Evolutionary conservation across 2,888 invertebrate genomes (phyloP), one percentile per base, ranked within the genome.

Genomic region (Leptopilina myrica): DNA sequence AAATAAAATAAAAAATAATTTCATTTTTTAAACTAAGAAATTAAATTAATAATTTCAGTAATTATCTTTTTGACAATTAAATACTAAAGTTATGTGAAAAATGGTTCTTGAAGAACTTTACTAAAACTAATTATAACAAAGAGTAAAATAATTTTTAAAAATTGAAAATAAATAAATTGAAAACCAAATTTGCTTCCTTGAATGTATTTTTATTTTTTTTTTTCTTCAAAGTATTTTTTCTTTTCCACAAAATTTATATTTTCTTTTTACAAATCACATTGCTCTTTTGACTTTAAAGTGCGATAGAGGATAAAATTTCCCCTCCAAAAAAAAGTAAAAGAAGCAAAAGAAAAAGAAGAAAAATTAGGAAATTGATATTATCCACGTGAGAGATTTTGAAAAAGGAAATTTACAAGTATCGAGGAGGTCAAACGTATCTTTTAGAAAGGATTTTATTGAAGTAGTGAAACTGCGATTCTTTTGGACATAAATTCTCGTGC

Each of bases 401-500:
- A 66, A 6, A 66, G 43, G 43, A 67, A 67, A 67, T 49, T 46
- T 67, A 67, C 49, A 46, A 9, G 49, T 67, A 20, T 49, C 20
- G 15, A 11, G 49, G 20, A 67, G 46, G 46, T 67, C 49, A 67
- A 67, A 67, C 43, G 46, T 46, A 67, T 67, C 46, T 49, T 49
- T 49, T 46, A 15, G 11, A 15, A 20, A 46, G 67, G 46, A 67
- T 67, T 67, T 67, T 20, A 49, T 46, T 46, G 67, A 67, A 67
- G 46, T 6, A 20, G 49, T 11, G 20, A 46, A 67, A 67, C 20
- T 67, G 46, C 67, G 46, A 49, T 49, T 49, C 49, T 67, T 67
- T 67, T n/a, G 20, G 8, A 67, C 67, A 67, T 67, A 67, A 66
- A 66, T 66, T 46, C 66, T 66, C 46, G 15, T 43, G 46, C 49